Percentiles rank a stretch among this genome's conserved stretches.
Evolutionary conservation across 2,113 vertebrate genomes (phyloP).

Genomic region (Chaenocephalus aceratus): DNA sequence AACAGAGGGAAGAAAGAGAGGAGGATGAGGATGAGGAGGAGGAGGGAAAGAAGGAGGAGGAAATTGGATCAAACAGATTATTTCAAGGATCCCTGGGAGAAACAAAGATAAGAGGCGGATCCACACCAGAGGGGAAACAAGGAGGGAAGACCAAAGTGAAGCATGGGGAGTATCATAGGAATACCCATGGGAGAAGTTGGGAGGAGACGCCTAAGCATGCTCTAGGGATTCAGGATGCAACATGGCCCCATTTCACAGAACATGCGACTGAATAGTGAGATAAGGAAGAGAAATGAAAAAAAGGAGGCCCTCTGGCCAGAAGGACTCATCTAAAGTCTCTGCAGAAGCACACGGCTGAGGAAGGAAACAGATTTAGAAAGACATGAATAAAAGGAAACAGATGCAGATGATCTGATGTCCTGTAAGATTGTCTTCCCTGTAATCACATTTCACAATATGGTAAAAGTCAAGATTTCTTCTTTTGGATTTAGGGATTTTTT

Average conservation of each 20-base stretch:
- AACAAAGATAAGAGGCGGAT: constrained; percentile 51
- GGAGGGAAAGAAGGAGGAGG: background rate
- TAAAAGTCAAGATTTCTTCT: background rate
- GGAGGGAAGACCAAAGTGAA: constrained; percentile 29
- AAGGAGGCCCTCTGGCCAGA: background rate
- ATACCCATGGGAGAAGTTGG: constrained; percentile 23
- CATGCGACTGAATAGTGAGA: constrained; percentile 9
- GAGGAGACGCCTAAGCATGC: constrained; percentile 7
- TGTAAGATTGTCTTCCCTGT: background rate
- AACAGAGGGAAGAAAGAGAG: no score
- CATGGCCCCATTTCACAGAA: constrained; percentile 18
- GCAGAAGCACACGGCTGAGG: background rate
- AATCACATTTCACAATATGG: background rate
- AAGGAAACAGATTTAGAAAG: background rate
- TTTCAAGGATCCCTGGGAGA: constrained; percentile 41
- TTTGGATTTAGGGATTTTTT: background rate
- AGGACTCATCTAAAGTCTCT: background rate
- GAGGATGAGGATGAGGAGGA: background rate
- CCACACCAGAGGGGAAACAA: constrained; percentile 10
- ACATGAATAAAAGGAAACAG: background rate
- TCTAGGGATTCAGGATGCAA: constrained; percentile 5
- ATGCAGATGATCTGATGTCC: background rate
- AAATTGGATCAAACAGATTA: constrained; percentile 55
- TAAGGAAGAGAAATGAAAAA: constrained; percentile 7
- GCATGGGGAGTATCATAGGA: constrained; percentile 13